Conservation (phyloP, 2,797 vertebrate species). For the Oceanodroma leucorhoa region DNA sequence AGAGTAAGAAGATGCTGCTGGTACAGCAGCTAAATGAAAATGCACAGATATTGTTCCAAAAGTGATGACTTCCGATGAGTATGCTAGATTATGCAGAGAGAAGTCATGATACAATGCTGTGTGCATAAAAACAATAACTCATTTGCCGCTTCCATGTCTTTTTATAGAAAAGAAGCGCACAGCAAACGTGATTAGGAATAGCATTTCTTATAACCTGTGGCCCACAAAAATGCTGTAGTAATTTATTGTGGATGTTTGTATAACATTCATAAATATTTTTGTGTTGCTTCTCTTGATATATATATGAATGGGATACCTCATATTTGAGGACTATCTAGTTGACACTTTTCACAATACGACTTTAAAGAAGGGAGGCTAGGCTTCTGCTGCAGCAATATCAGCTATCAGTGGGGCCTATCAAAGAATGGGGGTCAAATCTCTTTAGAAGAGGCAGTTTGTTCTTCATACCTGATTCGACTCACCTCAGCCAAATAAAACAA, state of each 20-base stretch:
- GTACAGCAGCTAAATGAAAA: background rate
- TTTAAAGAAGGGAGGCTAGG: background rate
- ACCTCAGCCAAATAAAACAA: background rate
- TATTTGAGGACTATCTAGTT: background rate
- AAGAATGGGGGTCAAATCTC: background rate
- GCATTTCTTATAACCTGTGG: background rate
- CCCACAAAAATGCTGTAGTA: background rate
- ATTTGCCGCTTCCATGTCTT: background rate
- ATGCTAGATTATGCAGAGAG: background rate
- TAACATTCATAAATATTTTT: background rate
- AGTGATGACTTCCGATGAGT: background rate
- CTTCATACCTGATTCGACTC: background rate
- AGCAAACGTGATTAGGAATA: background rate
- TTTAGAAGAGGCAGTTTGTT: background rate
- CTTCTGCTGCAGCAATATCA: background rate
- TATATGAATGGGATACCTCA: background rate
- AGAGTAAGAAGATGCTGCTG: background rate
- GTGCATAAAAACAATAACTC: background rate
- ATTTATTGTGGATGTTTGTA: background rate
- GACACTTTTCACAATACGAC: accelerated
- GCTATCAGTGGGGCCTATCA: background rate
- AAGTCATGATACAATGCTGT: background rate
- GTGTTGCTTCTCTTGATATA: background rate
- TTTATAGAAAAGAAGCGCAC: background rate
- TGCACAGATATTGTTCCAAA: background rate